Evolutionary conservation across 2,888 invertebrate species (phyloP), one percentile per base, ranked within the genome.

Genomic region (Drosophila hamatofila): DNA sequence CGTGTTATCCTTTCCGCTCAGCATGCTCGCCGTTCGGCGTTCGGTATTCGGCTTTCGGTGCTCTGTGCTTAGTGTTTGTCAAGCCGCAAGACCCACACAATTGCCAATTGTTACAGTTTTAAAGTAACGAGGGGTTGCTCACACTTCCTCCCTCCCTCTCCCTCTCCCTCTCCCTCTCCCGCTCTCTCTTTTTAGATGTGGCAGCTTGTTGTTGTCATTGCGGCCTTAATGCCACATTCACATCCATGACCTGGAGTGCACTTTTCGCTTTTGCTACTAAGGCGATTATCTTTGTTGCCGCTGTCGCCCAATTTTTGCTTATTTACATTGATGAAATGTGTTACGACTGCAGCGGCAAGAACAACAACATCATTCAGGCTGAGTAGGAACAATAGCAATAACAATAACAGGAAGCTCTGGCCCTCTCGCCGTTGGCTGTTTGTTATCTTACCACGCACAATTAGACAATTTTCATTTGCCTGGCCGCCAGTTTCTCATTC

Each of bases 401-500:
- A 86, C 82, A 83, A 83, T 86, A 83, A 83, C 83, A 83, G 87
- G 87, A 86, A 85, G 81, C 84, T 84, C 76, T 72, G 58, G 58
- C 73, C 72, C 77, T 61, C 39, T 57, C 23, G 66, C 78, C 78
- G 69, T 51, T 71, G 63, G 55, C 83, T 81, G 84, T 83, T 87
- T 87, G 87, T 87, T 87, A 87, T 87, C 88, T 87, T 87, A 75
- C 81, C 84, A 85, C 88, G 89, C 88, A 87, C 87, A 88, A 87
- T 87, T 87, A 87, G 84, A 87, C 87, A 87, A 87, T 87, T 87
- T 88, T 76, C 77, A 83, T 88, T 78, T 59, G 63, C 37, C 37
- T 56, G 62, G 72, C 67, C 75, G 65, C 70, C 72, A 67, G 66
- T 81, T 69, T 66, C 73, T 65, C 69, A 72, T 64, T 75, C 62